Conservation (phyloP, 2,113 vertebrate genomes). For the Corvus cornix region DNA sequence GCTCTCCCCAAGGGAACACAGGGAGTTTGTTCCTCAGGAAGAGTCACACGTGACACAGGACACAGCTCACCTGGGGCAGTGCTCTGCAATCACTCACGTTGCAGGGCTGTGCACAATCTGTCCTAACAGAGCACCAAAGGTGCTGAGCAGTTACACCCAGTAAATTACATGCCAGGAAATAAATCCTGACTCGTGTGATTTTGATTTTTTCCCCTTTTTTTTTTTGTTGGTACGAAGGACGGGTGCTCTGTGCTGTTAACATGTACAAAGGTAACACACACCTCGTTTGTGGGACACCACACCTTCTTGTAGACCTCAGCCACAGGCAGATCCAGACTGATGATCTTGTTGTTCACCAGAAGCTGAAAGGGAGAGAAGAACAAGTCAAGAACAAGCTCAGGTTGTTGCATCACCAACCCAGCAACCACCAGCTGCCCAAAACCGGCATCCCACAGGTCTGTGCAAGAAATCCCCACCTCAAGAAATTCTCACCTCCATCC, state of each 20-base stretch:
- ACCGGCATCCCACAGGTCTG: background rate
- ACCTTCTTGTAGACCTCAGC: conserved; percentile 98
- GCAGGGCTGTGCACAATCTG: background rate
- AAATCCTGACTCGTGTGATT: background rate
- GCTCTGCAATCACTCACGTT: background rate
- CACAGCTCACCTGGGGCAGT: background rate
- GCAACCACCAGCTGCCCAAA: background rate
- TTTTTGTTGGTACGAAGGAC: background rate
- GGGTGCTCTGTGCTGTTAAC: background rate
- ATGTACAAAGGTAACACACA: conserved; percentile 45
- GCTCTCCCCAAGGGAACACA: background rate
- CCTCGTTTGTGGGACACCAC: conserved; percentile 99
- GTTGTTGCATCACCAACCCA: background rate
- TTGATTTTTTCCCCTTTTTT: background rate
- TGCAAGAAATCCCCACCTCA: background rate
- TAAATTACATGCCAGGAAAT: background rate
- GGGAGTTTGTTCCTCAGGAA: background rate
- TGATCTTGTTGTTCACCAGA: conserved; percentile 98
- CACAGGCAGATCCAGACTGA: conserved; percentile 94
- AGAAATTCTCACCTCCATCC: conserved; percentile 88
- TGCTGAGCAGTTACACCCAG: background rate
- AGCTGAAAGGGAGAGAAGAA: conserved; percentile 75
- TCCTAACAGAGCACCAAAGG: background rate
- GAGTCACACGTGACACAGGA: background rate
- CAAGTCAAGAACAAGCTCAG: background rate